Evolutionary conservation across 1,140 invertebrate genomes (phyloP), one percentile per base, ranked within the genome.

Genomic region (Drosophila sulfurigaster): DNA sequence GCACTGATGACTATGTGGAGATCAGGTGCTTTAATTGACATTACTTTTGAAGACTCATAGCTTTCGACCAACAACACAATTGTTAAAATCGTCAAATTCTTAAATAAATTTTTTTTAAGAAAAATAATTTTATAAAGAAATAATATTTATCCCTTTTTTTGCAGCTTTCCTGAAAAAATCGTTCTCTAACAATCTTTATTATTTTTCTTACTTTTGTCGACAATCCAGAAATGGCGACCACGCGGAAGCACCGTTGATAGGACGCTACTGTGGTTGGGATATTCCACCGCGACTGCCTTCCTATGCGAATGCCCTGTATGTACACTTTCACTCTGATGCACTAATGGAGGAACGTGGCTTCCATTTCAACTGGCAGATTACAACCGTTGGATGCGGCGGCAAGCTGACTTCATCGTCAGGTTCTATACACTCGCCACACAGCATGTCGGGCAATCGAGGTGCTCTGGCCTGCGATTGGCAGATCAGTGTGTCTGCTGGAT

Each of bases 381-480:
- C 94, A 0, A 85, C 94, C 1, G 93, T 93, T 46, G 96, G 96
- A 92, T 98, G 97, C 93, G 97, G 97, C 13, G 97, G 97, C 15
- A 94, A 87, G 38, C 81, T 98, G 25, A 95, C 93, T 54, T 93
- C 94, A 1, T 91, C 91, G 1, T 81, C 72, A 7, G 97, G 97
- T 1, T 94, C 95, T 1, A 96, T 98, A 77, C 94, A 95, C 45
- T 98, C 97, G 7, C 97, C 97, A 3, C 96, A 97, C 83, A 63
- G 35, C 15, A 48, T 75, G 20, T 32, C 97, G 96, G 93, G 96
- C 96, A 46, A 97, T 87, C 81, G 93, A 30, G 92, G 94, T 11
- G 94, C 95, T 59, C 93, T 95, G 1, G 95, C 96, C 79, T 98
- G 97, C 88, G 94, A 95, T 70, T 98, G 97, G 95, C 96, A 94